phyloP scores from a whole-genome alignment of 2,888 invertebrate species.

The Ernsta delagoae region DNA sequence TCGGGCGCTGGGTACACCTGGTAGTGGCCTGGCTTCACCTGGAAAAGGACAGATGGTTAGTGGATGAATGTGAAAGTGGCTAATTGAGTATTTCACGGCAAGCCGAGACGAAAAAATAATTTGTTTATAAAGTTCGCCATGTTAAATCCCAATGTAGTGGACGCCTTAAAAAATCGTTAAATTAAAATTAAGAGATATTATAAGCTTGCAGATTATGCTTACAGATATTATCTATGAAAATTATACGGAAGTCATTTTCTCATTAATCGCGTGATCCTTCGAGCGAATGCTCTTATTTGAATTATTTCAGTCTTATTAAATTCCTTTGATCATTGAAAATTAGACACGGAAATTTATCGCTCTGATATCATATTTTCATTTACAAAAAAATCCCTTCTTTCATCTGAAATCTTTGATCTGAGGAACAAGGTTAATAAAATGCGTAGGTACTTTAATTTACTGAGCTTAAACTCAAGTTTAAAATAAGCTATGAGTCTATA shows the following conservation, averaged over 20 bases:
- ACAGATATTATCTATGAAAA: not conserved
- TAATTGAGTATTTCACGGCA: no score
- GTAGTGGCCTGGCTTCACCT: conserved; percentile 77
- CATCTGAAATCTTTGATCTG: not conserved
- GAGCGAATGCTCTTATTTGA: not conserved
- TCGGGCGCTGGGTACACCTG: conserved; percentile 73
- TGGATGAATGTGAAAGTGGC: no score
- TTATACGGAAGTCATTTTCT: not conserved
- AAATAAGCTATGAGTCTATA: not conserved
- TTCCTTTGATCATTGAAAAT: conserved; percentile 11
- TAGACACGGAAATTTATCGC: not conserved
- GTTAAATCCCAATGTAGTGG: no score
- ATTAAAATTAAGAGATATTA: no score
- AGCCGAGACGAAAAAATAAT: no score
- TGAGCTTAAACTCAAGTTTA: not conserved
- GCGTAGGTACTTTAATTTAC: not conserved
- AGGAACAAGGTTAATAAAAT: not conserved
- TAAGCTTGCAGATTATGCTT: no score
- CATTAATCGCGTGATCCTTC: not conserved
- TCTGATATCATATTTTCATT: not conserved
- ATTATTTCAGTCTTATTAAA: not conserved
- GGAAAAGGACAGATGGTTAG: conserved; percentile 1
- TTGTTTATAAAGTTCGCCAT: no score
- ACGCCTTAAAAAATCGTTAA: no score
- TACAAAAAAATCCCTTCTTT: not conserved